Conservation (phyloP, 2,113 vertebrate genomes). For the Seriola quinqueradiata region DNA sequence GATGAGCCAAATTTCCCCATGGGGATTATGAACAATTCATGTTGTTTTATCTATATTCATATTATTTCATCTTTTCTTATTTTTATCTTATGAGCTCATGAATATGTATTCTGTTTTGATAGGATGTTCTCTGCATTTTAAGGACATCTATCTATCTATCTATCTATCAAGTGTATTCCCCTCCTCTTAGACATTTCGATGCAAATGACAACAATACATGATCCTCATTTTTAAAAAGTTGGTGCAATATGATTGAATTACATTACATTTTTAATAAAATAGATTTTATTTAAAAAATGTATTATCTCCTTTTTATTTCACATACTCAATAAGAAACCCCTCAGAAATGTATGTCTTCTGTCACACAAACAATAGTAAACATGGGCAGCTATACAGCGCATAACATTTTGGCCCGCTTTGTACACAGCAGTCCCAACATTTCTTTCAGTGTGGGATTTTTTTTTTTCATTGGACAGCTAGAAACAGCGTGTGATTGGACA, state of each 20-base stretch:
- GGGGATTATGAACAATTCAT: constrained; percentile 58
- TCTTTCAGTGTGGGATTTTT: not conserved
- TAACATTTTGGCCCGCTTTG: not conserved
- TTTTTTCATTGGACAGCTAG: not conserved
- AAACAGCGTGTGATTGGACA: not conserved
- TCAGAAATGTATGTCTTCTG: not conserved
- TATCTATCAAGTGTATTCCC: not conserved
- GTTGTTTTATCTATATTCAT: constrained; percentile 49
- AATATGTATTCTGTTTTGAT: constrained; percentile 46
- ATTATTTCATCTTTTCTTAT: constrained; percentile 34
- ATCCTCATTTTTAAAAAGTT: no score
- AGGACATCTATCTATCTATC: not conserved
- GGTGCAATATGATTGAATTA: not conserved
- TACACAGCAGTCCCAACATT: not conserved
- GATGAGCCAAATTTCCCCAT: constrained; percentile 45
- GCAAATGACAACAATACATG: no score
- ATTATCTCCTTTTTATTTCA: no score
- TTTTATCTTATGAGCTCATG: constrained; percentile 27
- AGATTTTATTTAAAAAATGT: no score
- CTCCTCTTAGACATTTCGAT: no score
- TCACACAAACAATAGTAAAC: not conserved
- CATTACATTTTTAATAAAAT: not conserved
- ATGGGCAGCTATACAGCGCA: not conserved
- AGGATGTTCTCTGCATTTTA: not conserved
- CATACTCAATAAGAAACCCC: no score